Evolutionary conservation across 1,140 invertebrate genomes (phyloP).

Genomic region (Bathynomus jamesi): DNA sequence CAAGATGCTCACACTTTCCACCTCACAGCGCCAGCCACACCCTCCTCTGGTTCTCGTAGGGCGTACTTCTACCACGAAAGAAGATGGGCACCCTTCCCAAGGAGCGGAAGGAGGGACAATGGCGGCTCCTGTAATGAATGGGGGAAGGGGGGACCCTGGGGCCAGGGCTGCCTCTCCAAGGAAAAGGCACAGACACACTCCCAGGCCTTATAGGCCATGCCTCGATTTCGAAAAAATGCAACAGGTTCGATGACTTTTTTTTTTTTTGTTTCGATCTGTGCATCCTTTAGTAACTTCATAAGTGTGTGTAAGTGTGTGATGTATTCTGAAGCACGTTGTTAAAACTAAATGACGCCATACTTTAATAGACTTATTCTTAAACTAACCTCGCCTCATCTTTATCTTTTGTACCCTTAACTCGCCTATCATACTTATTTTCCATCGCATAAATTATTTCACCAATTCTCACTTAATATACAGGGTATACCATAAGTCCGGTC

Average conservation of each 20-base stretch:
- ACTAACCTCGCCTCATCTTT: background rate
- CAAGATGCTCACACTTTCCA: slow-evolving; percentile 57
- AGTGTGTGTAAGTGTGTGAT: background rate
- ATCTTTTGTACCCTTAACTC: background rate
- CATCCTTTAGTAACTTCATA: background rate
- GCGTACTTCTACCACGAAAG: slow-evolving; percentile 11
- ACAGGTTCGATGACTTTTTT: no score
- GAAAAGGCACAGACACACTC: slow-evolving; percentile 55
- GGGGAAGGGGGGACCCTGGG: slow-evolving; percentile 30
- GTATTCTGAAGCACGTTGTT: background rate
- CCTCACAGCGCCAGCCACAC: slow-evolving; percentile 32
- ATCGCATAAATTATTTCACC: background rate
- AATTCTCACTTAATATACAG: background rate
- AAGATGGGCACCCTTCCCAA: slow-evolving; percentile 30
- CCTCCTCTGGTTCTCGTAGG: slow-evolving; percentile 5
- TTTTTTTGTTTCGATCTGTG: no score
- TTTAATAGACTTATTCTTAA: background rate
- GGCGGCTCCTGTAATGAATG: slow-evolving; percentile 23
- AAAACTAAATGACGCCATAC: no score
- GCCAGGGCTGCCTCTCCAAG: slow-evolving; percentile 43
- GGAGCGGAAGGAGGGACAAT: slow-evolving; percentile 34
- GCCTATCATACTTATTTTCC: background rate
- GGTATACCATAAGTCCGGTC: no score
- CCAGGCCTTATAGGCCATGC: slow-evolving; percentile 64
- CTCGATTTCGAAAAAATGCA: slow-evolving; percentile 96